These are phyloP conservation scores for Glossophaga mutica DNA, from an alignment of 2,797 vertebrate genomes.

Conservation along the genomic window DNA sequence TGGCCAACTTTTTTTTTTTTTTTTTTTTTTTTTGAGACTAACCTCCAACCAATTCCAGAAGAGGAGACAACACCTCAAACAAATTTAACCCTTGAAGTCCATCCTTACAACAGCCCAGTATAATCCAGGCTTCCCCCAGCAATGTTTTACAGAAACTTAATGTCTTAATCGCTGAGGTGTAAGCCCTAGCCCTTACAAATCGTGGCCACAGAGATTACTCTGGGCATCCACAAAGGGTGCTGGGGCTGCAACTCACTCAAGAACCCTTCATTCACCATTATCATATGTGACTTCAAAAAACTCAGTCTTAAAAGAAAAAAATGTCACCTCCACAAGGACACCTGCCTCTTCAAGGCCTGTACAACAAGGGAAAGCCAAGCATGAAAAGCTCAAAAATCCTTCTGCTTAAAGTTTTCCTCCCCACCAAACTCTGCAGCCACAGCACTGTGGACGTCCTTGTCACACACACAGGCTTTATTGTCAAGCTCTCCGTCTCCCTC, in stretches of 20 bases:
- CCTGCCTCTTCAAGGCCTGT: conserved; percentile 7
- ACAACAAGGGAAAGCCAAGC: not conserved
- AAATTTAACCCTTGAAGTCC: conserved; percentile 70
- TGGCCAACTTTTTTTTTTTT: conserved; percentile 63
- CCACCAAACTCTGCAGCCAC: conserved; percentile 54
- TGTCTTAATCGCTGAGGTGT: conserved; percentile 32
- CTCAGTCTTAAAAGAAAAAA: conserved; percentile 17
- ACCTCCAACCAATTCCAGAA: conserved; percentile 70
- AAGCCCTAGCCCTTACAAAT: conserved; percentile 40
- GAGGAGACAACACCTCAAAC: conserved; percentile 63
- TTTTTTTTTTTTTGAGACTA: conserved; percentile 47
- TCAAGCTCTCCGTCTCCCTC: conserved; percentile 24
- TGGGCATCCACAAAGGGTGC: conserved; percentile 38
- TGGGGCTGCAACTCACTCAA: conserved; percentile 19
- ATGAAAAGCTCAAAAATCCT: not conserved
- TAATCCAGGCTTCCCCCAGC: not conserved
- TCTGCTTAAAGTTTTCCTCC: conserved; percentile 62
- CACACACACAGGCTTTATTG: conserved; percentile 19
- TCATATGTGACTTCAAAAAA: conserved; percentile 9
- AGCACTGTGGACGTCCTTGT: conserved; percentile 2
- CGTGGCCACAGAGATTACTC: conserved; percentile 23
- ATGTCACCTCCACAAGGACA: conserved; percentile 64
- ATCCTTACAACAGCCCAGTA: not conserved
- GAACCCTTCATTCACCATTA: not conserved
- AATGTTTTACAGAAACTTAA: not conserved